Conservation (phyloP, 1,140 invertebrate species). For the Drosophila cardini region DNA sequence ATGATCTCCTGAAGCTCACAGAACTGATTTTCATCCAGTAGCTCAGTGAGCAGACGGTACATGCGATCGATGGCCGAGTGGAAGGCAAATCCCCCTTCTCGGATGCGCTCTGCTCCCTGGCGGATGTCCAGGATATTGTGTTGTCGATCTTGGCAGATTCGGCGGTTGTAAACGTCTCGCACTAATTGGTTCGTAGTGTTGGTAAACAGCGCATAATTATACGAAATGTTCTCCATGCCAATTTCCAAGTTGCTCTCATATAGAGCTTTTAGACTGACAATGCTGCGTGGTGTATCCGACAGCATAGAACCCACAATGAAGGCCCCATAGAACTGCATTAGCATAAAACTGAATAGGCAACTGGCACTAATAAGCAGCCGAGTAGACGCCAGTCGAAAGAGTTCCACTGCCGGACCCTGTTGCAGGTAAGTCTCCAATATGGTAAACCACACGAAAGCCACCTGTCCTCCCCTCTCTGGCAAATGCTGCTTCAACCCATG, state of each 20-base stretch:
- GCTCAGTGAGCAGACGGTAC: constrained; percentile 54
- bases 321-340: constrained; percentile 88
- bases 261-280: constrained; percentile 86
- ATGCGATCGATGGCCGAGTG: constrained; percentile 68
- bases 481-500: neutral
- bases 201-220: constrained; percentile 85
- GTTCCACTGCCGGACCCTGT: constrained; percentile 65
- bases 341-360: constrained; percentile 86
- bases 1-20: constrained; percentile 76
- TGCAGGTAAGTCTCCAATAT: constrained; percentile 72
- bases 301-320: constrained; percentile 88
- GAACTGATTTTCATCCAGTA: constrained; percentile 62
- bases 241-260: constrained; percentile 86
- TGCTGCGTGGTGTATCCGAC: constrained; percentile 86
- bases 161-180: constrained; percentile 51
- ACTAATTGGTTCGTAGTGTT: constrained; percentile 58
- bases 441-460: constrained; percentile 66
- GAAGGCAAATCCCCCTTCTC: constrained; percentile 70
- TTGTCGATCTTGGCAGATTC: constrained; percentile 47
- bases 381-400: constrained; percentile 64
- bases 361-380: constrained; percentile 84
- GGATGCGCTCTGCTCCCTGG: constrained; percentile 60
- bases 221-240: constrained; percentile 86
- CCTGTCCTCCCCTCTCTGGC: constrained; percentile 20
- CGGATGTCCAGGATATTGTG: constrained; percentile 58